A percentile compares a stretch with the other conserved stretches of the same genome.
Evolutionary conservation across 2,113 vertebrate genomes (phyloP).

Genomic region (Peromyscus leucopus): DNA sequence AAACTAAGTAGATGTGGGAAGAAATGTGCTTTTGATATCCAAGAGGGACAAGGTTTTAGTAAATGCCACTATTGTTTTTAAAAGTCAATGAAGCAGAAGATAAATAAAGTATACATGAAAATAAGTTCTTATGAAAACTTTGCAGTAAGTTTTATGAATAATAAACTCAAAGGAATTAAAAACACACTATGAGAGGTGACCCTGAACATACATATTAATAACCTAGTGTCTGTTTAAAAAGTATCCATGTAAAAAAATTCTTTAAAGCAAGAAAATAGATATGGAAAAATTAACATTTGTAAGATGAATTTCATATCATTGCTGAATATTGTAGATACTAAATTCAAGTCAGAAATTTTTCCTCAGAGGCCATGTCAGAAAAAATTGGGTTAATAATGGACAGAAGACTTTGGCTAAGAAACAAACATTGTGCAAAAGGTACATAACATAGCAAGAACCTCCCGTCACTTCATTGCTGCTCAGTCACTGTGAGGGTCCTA

Average conservation of each 20-base stretch:
- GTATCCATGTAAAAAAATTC: neutral
- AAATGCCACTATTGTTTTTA: neutral
- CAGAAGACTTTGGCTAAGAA: neutral
- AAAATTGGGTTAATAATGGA: neutral
- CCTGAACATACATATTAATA: neutral
- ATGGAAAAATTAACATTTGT: neutral
- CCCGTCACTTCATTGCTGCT: neutral
- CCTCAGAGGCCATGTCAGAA: too few species aligned
- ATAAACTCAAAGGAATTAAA: neutral
- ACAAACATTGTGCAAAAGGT: neutral
- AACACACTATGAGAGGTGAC: neutral
- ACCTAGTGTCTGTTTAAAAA: neutral
- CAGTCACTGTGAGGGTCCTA: neutral
- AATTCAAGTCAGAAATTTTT: neutral
- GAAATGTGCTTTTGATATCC: neutral
- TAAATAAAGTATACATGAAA: neutral
- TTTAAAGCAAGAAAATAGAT: neutral
- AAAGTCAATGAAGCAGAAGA: neutral
- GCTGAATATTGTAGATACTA: neutral
- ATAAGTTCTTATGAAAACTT: neutral
- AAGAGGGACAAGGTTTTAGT: neutral
- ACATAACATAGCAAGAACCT: neutral
- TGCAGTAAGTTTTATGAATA: neutral
- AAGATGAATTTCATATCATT: neutral
- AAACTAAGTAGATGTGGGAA: neutral